Evolutionary conservation across 2,797 vertebrate species (phyloP).

Genomic region (Poeciliopsis presidionis): DNA sequence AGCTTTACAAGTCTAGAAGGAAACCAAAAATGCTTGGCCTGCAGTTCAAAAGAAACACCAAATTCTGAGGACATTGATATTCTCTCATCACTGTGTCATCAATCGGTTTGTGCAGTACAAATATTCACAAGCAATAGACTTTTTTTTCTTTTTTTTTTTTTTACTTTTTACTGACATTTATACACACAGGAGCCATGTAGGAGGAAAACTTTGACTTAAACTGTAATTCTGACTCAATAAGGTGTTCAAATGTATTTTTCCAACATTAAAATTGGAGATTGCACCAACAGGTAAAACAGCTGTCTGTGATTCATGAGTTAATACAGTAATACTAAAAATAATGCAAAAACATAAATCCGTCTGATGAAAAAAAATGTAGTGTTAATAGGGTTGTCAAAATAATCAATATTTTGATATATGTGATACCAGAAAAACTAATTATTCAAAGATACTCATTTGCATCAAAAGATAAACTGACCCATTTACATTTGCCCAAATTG

Average conservation of each 20-base stretch:
- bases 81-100: no score
- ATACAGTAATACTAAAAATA: background rate
- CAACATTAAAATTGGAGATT: background rate
- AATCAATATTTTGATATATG: no score
- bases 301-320: background rate
- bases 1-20: no score
- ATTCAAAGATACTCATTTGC: no score
- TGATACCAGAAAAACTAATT: no score
- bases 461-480: no score
- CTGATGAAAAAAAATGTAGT: no score
- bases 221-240: background rate
- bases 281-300: background rate
- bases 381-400: no score
- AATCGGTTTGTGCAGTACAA: background rate
- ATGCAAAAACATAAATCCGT: background rate
- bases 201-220: background rate
- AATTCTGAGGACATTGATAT: no score
- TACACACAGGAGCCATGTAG: background rate
- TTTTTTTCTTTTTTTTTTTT: background rate
- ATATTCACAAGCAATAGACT: background rate
- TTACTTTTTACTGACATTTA: background rate
- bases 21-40: no score
- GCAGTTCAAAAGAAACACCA: no score
- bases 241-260: background rate
- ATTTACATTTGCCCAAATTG: no score